Percentiles rank a stretch among this genome's conserved stretches.
Conservation (phyloP, 2,113 vertebrate genomes). For the Acrocephalus arundinaceus region DNA sequence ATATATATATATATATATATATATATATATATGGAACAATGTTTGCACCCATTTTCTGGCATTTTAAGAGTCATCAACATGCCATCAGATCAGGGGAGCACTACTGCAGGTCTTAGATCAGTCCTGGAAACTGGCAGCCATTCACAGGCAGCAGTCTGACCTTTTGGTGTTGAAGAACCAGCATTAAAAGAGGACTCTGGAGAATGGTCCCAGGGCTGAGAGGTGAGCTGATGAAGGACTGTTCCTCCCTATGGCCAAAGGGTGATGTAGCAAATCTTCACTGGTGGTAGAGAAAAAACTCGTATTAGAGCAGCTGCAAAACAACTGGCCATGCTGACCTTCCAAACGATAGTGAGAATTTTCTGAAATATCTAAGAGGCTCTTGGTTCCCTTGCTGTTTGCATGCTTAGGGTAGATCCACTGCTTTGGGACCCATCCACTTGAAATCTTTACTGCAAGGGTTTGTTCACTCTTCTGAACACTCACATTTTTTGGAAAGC, state of each 20-base stretch:
- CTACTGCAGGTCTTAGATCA: not conserved
- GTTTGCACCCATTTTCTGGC: not conserved
- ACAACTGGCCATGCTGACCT: not conserved
- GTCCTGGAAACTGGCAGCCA: not conserved
- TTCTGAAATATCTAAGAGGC: not conserved
- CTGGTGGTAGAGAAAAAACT: not conserved
- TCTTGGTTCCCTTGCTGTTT: not conserved
- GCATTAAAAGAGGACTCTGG: not conserved
- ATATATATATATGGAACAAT: not conserved
- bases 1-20: not conserved
- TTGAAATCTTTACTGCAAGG: not conserved
- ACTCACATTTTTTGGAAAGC: not conserved
- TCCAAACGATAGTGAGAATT: not conserved
- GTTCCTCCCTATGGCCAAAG: not conserved
- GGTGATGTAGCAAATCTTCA: not conserved
- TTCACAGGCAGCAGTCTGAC: not conserved
- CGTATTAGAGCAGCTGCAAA: not conserved
- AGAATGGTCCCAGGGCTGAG: not conserved
- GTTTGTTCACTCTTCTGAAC: not conserved
- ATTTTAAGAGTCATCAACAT: not conserved
- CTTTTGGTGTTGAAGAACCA: not conserved
- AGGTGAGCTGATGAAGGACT: not conserved
- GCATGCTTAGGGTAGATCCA: not conserved
- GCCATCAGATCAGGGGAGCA: not conserved
- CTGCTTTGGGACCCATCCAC: not conserved